phyloP scores from a whole-genome alignment of 2,888 invertebrate genomes.

The Cheilosia vulpina region DNA sequence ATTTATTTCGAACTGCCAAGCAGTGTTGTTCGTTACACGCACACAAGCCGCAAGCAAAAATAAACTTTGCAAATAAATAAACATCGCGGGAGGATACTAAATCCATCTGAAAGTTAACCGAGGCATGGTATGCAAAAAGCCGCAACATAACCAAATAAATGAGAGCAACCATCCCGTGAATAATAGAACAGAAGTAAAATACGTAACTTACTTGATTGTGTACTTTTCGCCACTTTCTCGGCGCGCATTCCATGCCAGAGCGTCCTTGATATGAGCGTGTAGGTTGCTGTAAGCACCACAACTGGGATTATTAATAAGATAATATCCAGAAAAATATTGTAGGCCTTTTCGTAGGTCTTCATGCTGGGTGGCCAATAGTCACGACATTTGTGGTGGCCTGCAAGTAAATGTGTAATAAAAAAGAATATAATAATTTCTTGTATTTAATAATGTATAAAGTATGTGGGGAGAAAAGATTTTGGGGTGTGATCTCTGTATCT shows the following conservation, averaged over 20 bases:
- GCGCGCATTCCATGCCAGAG: slow-evolving; percentile 78
- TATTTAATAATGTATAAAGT: slow-evolving; percentile 36
- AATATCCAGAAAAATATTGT: slow-evolving; percentile 86
- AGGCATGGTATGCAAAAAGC: slow-evolving; percentile 3
- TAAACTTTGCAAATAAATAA: slow-evolving; percentile 43
- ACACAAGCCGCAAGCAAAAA: not conserved
- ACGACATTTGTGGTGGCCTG: slow-evolving; percentile 86
- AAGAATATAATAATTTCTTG: slow-evolving; percentile 22
- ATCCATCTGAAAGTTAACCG: slow-evolving; percentile 40
- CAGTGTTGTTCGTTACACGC: not conserved
- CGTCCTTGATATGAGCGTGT: slow-evolving; percentile 84
- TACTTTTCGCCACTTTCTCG: slow-evolving; percentile 82
- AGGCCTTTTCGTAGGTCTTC: slow-evolving; percentile 85
- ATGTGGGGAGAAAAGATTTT: not conserved
- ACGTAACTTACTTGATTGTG: slow-evolving; percentile 81
- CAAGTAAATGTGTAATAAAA: slow-evolving; percentile 20
- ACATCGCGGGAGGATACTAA: slow-evolving; percentile 20
- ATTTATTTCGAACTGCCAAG: not conserved
- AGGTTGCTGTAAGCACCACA: slow-evolving; percentile 86
- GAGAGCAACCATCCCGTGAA: not conserved
- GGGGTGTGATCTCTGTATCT: not conserved
- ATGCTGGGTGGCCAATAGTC: slow-evolving; percentile 85
- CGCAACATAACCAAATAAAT: not conserved
- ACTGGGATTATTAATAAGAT: slow-evolving; percentile 87
- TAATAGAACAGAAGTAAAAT: slow-evolving; percentile 37